Evolutionary conservation across 2,888 invertebrate genomes (phyloP).

Genomic region (Isotomurus palustris): DNA sequence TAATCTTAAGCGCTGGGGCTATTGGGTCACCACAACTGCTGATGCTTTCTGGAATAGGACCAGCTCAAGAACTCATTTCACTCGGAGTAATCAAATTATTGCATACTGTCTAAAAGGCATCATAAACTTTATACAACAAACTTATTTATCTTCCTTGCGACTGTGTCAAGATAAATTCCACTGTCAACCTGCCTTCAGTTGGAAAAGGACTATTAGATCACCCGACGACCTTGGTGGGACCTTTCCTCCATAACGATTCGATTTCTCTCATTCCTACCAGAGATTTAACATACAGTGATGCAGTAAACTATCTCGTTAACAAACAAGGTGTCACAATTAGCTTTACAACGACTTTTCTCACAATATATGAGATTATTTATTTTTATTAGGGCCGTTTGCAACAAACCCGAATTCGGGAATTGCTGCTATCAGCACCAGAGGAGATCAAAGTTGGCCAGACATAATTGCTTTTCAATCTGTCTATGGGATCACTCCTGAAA

Average conservation of each 20-base stretch:
- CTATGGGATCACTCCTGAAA: neutral
- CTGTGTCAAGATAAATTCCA: slow-evolving; percentile 9
- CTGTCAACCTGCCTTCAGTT: slow-evolving; percentile 14
- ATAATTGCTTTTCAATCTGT: slow-evolving; percentile 1
- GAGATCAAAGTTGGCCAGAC: slow-evolving; percentile 17
- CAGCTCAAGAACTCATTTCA: slow-evolving; percentile 7
- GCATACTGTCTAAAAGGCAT: neutral
- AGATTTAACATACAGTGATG: slow-evolving; percentile 11
- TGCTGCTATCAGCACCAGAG: neutral
- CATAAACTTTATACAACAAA: neutral
- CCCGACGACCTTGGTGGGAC: slow-evolving; percentile 5
- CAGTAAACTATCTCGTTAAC: too few relatives aligned
- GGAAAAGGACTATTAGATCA: slow-evolving; percentile 19
- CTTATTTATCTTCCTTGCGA: too few relatives aligned
- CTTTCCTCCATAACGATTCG: slow-evolving; percentile 7
- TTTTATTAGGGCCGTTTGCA: too few relatives aligned
- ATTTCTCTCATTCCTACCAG: slow-evolving; percentile 6
- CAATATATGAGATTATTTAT: too few relatives aligned
- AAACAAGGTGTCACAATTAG: too few relatives aligned
- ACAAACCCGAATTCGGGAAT: too few relatives aligned
- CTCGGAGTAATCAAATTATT: neutral
- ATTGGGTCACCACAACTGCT: slow-evolving; percentile 13
- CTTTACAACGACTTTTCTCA: too few relatives aligned
- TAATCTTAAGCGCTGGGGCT: slow-evolving; percentile 14
- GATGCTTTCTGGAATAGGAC: slow-evolving; percentile 17